Evolutionary conservation across 1,140 invertebrate species (phyloP).

Genomic region (Rhyacophila brunnea): DNA sequence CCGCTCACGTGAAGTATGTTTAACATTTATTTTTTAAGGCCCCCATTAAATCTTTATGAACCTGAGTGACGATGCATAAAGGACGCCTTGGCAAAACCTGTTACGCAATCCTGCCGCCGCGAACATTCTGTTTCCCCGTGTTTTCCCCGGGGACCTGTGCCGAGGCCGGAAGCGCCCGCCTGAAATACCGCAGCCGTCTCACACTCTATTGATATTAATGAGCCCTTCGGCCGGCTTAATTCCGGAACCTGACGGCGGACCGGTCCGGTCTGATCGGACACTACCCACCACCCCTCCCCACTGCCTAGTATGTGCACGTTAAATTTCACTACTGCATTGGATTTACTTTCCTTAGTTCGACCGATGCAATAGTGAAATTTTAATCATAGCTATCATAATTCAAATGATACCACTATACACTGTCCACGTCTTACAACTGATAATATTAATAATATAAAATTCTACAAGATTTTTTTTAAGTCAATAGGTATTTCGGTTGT

Average conservation of each 20-base stretch:
- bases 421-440: no score
- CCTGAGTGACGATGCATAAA: neutral
- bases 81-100: neutral
- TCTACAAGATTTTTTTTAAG: no score
- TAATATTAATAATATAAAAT: no score
- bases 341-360: neutral
- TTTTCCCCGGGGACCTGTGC: slow-evolving; percentile 9
- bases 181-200: slow-evolving; percentile 18
- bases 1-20: neutral
- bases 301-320: neutral
- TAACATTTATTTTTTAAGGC: neutral
- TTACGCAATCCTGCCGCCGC: neutral
- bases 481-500: no score
- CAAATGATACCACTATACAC: no score
- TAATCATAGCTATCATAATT: no score
- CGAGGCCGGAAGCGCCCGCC: neutral
- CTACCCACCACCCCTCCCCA: slow-evolving; percentile 7
- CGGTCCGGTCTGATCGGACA: slow-evolving; percentile 15
- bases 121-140: slow-evolving; percentile 30
- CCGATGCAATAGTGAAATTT: no score
- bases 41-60: neutral
- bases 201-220: slow-evolving; percentile 33
- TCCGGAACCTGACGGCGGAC: slow-evolving; percentile 4
- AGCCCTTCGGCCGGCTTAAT: slow-evolving; percentile 16
- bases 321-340: neutral